These are phyloP conservation scores for Poeciliopsis presidionis DNA, from an alignment of 2,797 vertebrate species.

Conservation along the genomic window DNA sequence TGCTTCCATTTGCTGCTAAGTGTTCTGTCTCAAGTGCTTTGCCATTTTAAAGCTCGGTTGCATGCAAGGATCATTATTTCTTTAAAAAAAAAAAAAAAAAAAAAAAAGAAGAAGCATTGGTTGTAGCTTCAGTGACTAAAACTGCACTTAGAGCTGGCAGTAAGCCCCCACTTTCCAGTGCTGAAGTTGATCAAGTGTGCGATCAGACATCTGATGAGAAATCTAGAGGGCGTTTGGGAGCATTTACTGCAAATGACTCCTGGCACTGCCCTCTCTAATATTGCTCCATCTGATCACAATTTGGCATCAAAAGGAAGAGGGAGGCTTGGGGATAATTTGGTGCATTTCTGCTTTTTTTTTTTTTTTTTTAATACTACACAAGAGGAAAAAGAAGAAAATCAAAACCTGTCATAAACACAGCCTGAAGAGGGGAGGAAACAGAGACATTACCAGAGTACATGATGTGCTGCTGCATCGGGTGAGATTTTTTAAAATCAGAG, in stretches of 20 bases:
- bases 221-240: conserved; percentile 68
- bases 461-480: conserved; percentile 57
- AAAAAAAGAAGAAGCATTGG: conserved; percentile 35
- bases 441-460: conserved; percentile 61
- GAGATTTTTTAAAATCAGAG: conserved; percentile 45
- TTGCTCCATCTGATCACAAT: conserved; percentile 81
- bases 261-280: conserved; percentile 71
- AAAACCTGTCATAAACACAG: conserved; percentile 74
- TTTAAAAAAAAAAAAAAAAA: conserved; percentile 14
- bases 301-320: conserved; percentile 60
- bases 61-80: conserved; percentile 76
- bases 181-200: conserved; percentile 75
- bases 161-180: conserved; percentile 54
- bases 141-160: conserved; percentile 67
- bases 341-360: conserved; percentile 43
- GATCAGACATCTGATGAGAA: conserved; percentile 76
- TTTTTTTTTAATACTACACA: neutral
- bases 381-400: conserved; percentile 31
- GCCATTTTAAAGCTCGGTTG: conserved; percentile 73
- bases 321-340: conserved; percentile 32
- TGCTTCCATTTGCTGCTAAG: conserved; percentile 75
- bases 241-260: conserved; percentile 75
- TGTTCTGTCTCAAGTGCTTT: conserved; percentile 67
- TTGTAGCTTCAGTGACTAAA: conserved; percentile 68
- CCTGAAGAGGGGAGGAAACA: conserved; percentile 65